Evolutionary conservation across 2,888 invertebrate genomes (phyloP).

Genomic region (Sturmia bella): DNA sequence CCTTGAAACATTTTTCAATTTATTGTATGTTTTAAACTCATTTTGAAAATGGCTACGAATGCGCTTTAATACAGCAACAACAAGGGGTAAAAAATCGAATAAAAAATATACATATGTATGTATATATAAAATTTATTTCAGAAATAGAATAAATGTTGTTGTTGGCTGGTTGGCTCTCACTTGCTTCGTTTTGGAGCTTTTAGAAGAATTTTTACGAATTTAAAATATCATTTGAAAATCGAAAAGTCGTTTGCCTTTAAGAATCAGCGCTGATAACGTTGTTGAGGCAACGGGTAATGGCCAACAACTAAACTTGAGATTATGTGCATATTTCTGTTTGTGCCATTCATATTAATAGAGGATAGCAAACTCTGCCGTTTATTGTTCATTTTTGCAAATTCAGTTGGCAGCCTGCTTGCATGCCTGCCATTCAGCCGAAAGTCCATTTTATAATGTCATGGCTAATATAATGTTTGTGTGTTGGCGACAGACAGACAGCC

Average conservation of each 20-base stretch:
- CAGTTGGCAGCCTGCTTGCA: slow-evolving; percentile 23
- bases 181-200: neutral
- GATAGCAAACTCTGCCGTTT: slow-evolving; percentile 73
- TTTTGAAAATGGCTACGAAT: slow-evolving; percentile 40
- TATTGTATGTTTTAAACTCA: slow-evolving; percentile 66
- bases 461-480: slow-evolving; percentile 37
- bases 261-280: slow-evolving; percentile 32
- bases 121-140: neutral
- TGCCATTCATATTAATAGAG: slow-evolving; percentile 31
- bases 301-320: slow-evolving; percentile 73
- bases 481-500: too few species aligned
- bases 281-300: slow-evolving; percentile 74
- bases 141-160: too few species aligned
- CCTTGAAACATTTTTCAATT: slow-evolving; percentile 79
- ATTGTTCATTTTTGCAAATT: slow-evolving; percentile 58
- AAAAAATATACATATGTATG: slow-evolving; percentile 25
- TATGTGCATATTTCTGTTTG: slow-evolving; percentile 36
- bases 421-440: slow-evolving; percentile 44
- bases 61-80: neutral
- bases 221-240: slow-evolving; percentile 4
- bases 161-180: too few species aligned
- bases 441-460: slow-evolving; percentile 50
- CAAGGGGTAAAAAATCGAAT: neutral
- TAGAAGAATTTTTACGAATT: neutral
- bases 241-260: slow-evolving; percentile 2